phyloP scores from a whole-genome alignment of 1,140 invertebrate species.

The Caerostris darwini region DNA sequence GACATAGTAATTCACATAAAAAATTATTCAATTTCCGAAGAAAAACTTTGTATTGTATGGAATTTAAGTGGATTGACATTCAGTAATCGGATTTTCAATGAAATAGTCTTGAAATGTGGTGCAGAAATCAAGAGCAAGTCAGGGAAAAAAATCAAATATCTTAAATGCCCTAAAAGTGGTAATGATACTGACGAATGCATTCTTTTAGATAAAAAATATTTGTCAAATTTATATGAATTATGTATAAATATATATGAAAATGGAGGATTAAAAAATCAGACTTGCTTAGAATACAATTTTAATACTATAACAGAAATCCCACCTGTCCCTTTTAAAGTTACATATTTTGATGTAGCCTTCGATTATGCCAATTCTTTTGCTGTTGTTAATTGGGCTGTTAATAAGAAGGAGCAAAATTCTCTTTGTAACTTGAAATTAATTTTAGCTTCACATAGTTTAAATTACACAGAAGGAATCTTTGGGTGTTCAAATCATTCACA shows the following conservation, averaged over 20 bases:
- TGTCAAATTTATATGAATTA: constrained; percentile 10
- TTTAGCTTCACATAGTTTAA: not conserved
- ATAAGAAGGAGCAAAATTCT: constrained; percentile 7
- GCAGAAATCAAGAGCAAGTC: not conserved
- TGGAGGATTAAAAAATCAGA: not conserved
- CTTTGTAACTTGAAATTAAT: constrained; percentile 46
- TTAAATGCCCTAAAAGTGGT: constrained; percentile 27
- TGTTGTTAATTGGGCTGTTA: constrained; percentile 23
- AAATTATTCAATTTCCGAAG: constrained; percentile 4
- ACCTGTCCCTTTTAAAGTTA: constrained; percentile 23
- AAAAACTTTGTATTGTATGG: constrained; percentile 38
- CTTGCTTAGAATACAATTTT: not conserved
- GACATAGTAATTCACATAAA: constrained; percentile 13
- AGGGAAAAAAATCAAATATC: not conserved
- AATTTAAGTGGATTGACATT: not conserved
- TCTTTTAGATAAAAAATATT: not conserved
- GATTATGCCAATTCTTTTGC: constrained; percentile 10
- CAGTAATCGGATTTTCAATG: not conserved
- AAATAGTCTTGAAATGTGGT: constrained; percentile 26
- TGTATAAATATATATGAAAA: constrained; percentile 9
- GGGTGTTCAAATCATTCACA: constrained; percentile 4
- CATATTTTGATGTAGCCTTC: constrained; percentile 12
- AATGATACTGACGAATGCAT: constrained; percentile 2
- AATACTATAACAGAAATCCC: not conserved
- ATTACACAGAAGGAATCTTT: not conserved